Evolutionary conservation across 2,113 vertebrate species (phyloP).

Genomic region (Ardeotis arabs): DNA sequence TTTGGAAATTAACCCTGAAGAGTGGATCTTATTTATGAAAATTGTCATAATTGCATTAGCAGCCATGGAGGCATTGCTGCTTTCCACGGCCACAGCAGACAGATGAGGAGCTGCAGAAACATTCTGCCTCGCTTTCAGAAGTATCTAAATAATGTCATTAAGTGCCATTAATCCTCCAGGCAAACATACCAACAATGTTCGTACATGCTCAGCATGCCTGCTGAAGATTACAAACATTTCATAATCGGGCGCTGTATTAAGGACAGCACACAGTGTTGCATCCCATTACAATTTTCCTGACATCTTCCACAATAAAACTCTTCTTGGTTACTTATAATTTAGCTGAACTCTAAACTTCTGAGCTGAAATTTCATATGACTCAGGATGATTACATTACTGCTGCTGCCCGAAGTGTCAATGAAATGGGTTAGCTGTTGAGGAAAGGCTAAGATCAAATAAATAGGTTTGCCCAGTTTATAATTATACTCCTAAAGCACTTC

Average conservation of each 20-base stretch:
- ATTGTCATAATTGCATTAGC: background rate
- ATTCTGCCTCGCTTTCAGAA: background rate
- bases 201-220: background rate
- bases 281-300: background rate
- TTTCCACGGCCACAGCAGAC: background rate
- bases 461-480: background rate
- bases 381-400: background rate
- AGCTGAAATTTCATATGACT: background rate
- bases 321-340: background rate
- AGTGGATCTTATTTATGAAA: slow-evolving; percentile 12
- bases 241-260: background rate
- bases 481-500: background rate
- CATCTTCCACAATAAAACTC: background rate
- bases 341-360: background rate
- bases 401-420: background rate
- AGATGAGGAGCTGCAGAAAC: background rate
- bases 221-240: background rate
- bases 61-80: rapidly evolving
- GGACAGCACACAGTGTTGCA: background rate
- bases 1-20: slow-evolving; percentile 13
- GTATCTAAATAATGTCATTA: slow-evolving; percentile 3
- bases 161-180: background rate
- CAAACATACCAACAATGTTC: background rate
- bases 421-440: background rate
- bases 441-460: background rate